Base-by-base conservation (phyloP, 2,113 vertebrate species). In the Nematolebias whitei region DNA sequence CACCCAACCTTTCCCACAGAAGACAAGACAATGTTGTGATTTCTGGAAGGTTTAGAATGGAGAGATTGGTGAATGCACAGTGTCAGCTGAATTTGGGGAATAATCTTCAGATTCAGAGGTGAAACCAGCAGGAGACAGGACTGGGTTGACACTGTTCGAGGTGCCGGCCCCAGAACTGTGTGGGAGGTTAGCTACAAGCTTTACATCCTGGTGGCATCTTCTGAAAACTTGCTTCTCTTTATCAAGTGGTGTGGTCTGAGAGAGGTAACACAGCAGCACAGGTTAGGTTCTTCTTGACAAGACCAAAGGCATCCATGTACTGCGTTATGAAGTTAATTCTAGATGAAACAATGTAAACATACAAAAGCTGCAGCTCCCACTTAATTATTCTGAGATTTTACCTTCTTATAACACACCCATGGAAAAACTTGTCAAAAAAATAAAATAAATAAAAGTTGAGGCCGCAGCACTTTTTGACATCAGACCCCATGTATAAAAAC, bases 171-270 rank as follows among this genome's bases (percentile, higher is more conserved):
- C 63, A 1, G 48, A 4, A 57, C 69, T 51, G 54, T 94, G 94
- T 57, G 94, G 94, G 23, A 91, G 57, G 67, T 87, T 89, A 52
- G 66, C 89, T 35, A 78, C 32, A 63, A 86, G 85, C 80, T 89
- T 98, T 89, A 96, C 95, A 95, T 98, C 95, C 93, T 94, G 93
- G 94, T 97, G 85, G 94, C 95, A 93, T 96, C 96, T 96, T 95
- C 95, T 86, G 96, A 99, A 95, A 95, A 97, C 92, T 95, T 98
- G 98, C 95, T 95, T 96, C 95, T 99, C 97, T 93, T 99, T 99
- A 96, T 99, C 98, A 95, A 99, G 96, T 95, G 98, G 93, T 93
- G 98, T 99, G 96, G 94, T 97, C 98, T 99, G 93, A 89, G 91
- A 89, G 93, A 93, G 90, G 90, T 11, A 32, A 75, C 59, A 82